Evolutionary conservation across 2,113 vertebrate species (phyloP).

Genomic region (Sinocyclocheilus maitianheensis): DNA sequence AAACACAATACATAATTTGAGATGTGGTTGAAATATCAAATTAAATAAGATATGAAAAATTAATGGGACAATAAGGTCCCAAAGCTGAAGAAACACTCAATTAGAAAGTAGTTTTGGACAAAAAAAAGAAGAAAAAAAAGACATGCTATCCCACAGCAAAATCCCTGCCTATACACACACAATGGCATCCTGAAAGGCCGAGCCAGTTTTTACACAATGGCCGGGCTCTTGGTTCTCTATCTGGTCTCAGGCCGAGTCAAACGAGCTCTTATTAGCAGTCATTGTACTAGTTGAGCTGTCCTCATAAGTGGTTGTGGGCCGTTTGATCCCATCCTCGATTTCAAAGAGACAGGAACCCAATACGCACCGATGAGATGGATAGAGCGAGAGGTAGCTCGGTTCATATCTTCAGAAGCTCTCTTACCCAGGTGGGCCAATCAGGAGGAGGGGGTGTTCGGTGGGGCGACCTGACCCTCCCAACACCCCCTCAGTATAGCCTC

Average conservation of each 20-base stretch:
- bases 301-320: slow-evolving; percentile 60
- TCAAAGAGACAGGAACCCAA: slow-evolving; percentile 72
- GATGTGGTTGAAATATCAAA: neutral
- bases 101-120: neutral
- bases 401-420: slow-evolving; percentile 32
- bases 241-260: slow-evolving; percentile 54
- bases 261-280: slow-evolving; percentile 59
- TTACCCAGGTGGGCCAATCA: slow-evolving; percentile 43
- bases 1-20: neutral
- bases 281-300: slow-evolving; percentile 59
- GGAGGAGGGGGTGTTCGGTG: slow-evolving; percentile 20
- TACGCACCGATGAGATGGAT: slow-evolving; percentile 49
- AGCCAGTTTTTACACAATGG: slow-evolving; percentile 26
- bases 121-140: too few relatives aligned
- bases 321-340: slow-evolving; percentile 74
- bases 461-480: slow-evolving; percentile 29
- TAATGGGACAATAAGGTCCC: neutral
- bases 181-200: neutral
- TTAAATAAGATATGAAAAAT: too few relatives aligned
- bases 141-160: slow-evolving; percentile 1
- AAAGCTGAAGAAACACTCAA: neutral
- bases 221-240: slow-evolving; percentile 5
- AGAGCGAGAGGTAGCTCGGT: slow-evolving; percentile 49
- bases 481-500: neutral
- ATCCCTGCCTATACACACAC: neutral